Evolutionary conservation across 2,797 vertebrate species (phyloP), one percentile per base, ranked within the genome.

Genomic region (Pelobates cultripes): DNA sequence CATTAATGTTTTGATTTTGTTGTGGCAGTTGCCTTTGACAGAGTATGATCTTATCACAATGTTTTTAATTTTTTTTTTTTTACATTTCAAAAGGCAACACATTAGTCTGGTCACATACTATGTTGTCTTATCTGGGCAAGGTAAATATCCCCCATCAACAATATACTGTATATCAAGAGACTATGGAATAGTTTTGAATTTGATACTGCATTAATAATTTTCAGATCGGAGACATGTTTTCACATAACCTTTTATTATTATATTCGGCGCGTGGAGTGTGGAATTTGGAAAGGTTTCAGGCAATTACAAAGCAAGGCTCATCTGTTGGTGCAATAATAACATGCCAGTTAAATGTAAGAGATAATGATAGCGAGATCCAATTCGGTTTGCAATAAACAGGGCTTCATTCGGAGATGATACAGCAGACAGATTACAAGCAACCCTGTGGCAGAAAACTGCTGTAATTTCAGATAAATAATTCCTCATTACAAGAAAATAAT

Each of bases 401-500:
- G 68, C 82, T 71, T 53, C 82, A 63, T 51, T 84, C 73, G 14
- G 55, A 70, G 73, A 84, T 79, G 82, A 84, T 84, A 79, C 82
- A 79, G 77, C 66, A 79, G 82, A 78, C 77, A 84, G 82, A 84
- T 84, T 84, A 79, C 82, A 75, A 84, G 77, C 82, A 79, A 84
- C 82, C 82, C 82, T 57, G 77, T 79, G 77, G 82, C 82, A 79
- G 73, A 13, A 79, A 84, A 84, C 77, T 53, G 81, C 82, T 84
- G 82, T 79, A 84, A 84, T 79, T 84, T 73, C 67, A 84, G 82
- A 84, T 84, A 84, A 84, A 84, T 79, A 73, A 84, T 84, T 84
- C 82, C 82, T 84, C 82, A 84, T 84, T 84, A 84, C 82, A 84
- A 66, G 82, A 76, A 84, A 84, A 84, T 84, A 84, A 84, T 84